Percentiles rank a stretch among this genome's conserved stretches.
These are phyloP conservation scores for Aphidoletes aphidimyza DNA, from an alignment of 2,888 invertebrate genomes.

Conservation along the genomic window DNA sequence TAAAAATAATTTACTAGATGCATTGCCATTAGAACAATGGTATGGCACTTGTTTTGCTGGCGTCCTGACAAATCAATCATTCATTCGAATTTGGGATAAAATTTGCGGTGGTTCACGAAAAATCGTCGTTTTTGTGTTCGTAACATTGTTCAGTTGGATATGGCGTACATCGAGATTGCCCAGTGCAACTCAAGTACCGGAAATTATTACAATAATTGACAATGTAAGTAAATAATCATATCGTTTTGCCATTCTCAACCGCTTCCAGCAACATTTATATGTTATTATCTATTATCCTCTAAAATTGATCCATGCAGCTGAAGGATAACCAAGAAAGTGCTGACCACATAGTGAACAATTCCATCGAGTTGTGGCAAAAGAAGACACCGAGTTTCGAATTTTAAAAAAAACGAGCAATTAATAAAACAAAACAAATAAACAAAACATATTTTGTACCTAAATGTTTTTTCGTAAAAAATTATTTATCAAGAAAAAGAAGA, in stretches of 20 bases:
- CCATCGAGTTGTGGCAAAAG: constrained; percentile 87
- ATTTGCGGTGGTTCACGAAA: constrained; percentile 85
- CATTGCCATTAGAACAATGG: constrained; percentile 80
- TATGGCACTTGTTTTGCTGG: constrained; percentile 86
- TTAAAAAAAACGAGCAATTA: background rate
- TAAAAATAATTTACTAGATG: constrained; percentile 73
- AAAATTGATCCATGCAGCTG: constrained; percentile 68
- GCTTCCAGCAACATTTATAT: background rate
- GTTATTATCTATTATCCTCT: background rate
- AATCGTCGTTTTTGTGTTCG: constrained; percentile 81
- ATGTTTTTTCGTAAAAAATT: constrained; percentile 36
- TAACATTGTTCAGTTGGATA: constrained; percentile 78
- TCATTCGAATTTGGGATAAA: constrained; percentile 90
- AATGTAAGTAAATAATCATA: constrained; percentile 53
- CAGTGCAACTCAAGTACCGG: constrained; percentile 71
- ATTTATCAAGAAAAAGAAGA: background rate
- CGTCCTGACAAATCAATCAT: constrained; percentile 79
- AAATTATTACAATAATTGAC: constrained; percentile 73
- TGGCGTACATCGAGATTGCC: constrained; percentile 75
- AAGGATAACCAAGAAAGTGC: constrained; percentile 77
- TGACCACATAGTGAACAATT: constrained; percentile 85
- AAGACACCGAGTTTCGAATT: constrained; percentile 63
- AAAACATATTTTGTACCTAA: constrained; percentile 24
- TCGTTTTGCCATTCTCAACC: constrained; percentile 49
- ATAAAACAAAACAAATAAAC: constrained; percentile 1